phyloP scores from a whole-genome alignment of 2,797 vertebrate genomes.

The Sebastes goodei region DNA sequence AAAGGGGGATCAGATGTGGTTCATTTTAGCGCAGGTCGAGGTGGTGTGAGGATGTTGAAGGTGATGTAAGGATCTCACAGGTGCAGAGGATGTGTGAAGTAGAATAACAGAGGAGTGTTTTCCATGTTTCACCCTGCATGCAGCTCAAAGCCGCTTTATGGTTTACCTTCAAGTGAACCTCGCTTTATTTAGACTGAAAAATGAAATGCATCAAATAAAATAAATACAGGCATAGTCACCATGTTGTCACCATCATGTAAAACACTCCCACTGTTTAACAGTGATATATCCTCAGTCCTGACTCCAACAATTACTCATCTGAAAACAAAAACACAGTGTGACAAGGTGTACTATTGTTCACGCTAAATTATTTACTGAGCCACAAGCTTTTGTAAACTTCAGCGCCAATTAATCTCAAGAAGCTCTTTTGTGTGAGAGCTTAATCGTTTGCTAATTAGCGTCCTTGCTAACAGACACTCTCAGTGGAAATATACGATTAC shows the following conservation, averaged over 20 bases:
- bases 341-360: constrained; percentile 67
- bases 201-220: neutral
- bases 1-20: neutral
- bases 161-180: neutral
- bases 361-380: constrained; percentile 69
- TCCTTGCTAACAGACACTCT: constrained; percentile 72
- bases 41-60: neutral
- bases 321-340: constrained; percentile 36
- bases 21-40: neutral
- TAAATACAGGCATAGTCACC: neutral
- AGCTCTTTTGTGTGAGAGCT: constrained; percentile 72
- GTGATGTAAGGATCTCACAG: constrained; percentile 7
- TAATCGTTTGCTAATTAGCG: constrained; percentile 76
- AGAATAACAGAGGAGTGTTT: neutral
- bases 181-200: neutral
- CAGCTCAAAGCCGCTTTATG: neutral
- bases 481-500: constrained; percentile 78
- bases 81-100: neutral
- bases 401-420: constrained; percentile 74
- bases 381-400: constrained; percentile 72
- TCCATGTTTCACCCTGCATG: neutral
- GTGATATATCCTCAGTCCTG: neutral
- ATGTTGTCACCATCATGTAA: neutral
- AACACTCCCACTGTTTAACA: neutral
- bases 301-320: constrained; percentile 26